Conservation (phyloP, 2,797 vertebrate genomes). For the Austrolebias charrua region DNA sequence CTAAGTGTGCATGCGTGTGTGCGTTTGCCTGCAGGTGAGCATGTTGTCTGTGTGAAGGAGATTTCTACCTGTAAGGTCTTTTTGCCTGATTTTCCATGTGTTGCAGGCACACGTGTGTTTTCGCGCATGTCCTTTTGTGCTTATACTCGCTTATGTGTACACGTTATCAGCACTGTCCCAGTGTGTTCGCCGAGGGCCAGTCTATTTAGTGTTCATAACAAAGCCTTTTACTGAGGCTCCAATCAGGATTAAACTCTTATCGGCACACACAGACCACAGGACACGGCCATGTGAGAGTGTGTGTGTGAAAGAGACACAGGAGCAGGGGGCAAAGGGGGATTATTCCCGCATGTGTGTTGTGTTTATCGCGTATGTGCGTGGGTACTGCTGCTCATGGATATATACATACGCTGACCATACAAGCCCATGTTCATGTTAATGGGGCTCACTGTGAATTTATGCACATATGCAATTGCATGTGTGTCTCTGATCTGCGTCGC, state of each 20-base stretch:
- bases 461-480: not conserved
- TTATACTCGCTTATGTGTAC: constrained; percentile 53
- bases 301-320: constrained; percentile 8
- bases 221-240: constrained; percentile 78
- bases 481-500: constrained; percentile 19
- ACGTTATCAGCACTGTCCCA: constrained; percentile 75
- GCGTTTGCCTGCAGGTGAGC: constrained; percentile 33
- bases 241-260: constrained; percentile 81
- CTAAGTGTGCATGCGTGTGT: constrained; percentile 17
- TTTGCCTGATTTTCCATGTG: constrained; percentile 9
- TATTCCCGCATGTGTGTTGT: constrained; percentile 50
- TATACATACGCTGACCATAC: constrained; percentile 27
- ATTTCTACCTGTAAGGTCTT: constrained; percentile 31
- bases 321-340: constrained; percentile 46
- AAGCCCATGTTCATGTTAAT: constrained; percentile 4
- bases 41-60: constrained; percentile 29
- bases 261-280: constrained; percentile 77
- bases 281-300: constrained; percentile 62
- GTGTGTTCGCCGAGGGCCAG: constrained; percentile 78
- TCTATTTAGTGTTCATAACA: constrained; percentile 83
- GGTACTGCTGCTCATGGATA: constrained; percentile 17
- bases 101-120: constrained; percentile 33
- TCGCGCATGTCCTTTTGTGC: constrained; percentile 34
- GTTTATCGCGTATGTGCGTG: constrained; percentile 24
- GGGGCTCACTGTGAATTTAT: constrained; percentile 2